These are phyloP conservation scores for Luperina testacea DNA, from an alignment of 2,888 invertebrate genomes.

Conservation along the genomic window DNA sequence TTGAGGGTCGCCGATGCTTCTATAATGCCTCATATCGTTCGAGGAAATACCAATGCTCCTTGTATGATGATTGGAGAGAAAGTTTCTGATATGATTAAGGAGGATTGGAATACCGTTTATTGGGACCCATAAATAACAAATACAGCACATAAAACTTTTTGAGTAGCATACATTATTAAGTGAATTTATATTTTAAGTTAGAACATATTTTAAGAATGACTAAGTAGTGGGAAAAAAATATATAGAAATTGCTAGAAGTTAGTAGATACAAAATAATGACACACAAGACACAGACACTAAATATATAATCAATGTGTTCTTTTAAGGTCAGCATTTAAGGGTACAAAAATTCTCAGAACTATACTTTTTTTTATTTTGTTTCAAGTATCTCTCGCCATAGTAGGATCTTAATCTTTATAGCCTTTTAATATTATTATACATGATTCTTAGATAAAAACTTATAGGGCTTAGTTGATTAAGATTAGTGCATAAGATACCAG, in stretches of 20 bases:
- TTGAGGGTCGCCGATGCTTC: conserved; percentile 94
- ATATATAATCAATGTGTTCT: not conserved
- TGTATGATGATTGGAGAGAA: conserved; percentile 95
- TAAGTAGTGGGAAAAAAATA: not conserved
- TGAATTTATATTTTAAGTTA: not conserved
- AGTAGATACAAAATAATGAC: not conserved
- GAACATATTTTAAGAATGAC: not conserved
- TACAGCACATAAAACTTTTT: not conserved
- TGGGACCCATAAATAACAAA: conserved; percentile 6
- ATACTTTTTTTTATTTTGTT: not conserved
- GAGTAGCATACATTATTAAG: not conserved
- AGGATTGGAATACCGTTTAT: conserved; percentile 78
- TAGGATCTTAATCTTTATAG: not conserved
- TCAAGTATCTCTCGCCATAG: not conserved
- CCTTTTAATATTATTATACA: not conserved
- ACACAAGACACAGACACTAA: not conserved
- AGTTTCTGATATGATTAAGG: conserved; percentile 81
- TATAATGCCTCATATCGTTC: conserved; percentile 94
- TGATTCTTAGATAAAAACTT: not conserved
- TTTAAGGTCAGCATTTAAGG: not conserved
- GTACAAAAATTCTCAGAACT: too few species aligned
- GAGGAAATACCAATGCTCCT: conserved; percentile 95
- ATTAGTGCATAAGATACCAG: not conserved
- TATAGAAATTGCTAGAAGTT: conserved; percentile 9
- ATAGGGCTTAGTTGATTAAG: not conserved